Base-by-base conservation (phyloP, 1,140 invertebrate genomes). In the Procambarus clarkii region DNA sequence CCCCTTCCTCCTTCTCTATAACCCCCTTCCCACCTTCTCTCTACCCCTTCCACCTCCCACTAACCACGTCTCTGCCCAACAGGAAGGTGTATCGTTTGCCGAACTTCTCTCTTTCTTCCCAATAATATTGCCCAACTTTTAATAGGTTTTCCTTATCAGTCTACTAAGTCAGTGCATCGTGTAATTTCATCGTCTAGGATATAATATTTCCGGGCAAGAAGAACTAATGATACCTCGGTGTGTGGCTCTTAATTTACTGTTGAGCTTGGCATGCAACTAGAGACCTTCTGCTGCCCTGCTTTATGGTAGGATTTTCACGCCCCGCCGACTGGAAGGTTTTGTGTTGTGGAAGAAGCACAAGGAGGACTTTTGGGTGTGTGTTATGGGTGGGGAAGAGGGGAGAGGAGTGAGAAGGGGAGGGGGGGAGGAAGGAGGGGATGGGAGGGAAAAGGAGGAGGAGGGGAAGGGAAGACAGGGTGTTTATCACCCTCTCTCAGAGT, bases 91-190 rank as follows among this genome's bases (percentile, higher is more conserved):
- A 91, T 82, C 82, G 80, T 91, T 91, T 78, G 44, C 82, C 76
- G 60, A 91, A 91, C 88, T 91, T 91, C 82, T 58, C 88, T 91
- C 88, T 54, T 91, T 91, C 48, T 24, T 79, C 45, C 88, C 88
- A 78, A 91, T 91, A 78, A 91, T 91, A 91, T 91, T 91, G 88
- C 88, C 86, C 50, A 91, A 91, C 88, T 91, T 91, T 91, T 91
- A 91, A 91, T 91, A 86, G 88, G 83, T 86, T 91, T 78, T 91
- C 58, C 88, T 85, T 91, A 91, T 91, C 88, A 91, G 88, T 91
- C 88, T 91, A 91, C 88, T 91, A 91, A 91, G 88, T 91, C 88
- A 91, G 54, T 91, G 88, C 88, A 91, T 91, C 88, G 88, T 84
- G 88, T 91, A 91, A 91, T 91, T 91, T 86, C 88, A 91, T 91